Percentiles rank a stretch among this genome's conserved stretches.
phyloP scores from a whole-genome alignment of 2,888 invertebrate species.

The Ochropacha duplaris region DNA sequence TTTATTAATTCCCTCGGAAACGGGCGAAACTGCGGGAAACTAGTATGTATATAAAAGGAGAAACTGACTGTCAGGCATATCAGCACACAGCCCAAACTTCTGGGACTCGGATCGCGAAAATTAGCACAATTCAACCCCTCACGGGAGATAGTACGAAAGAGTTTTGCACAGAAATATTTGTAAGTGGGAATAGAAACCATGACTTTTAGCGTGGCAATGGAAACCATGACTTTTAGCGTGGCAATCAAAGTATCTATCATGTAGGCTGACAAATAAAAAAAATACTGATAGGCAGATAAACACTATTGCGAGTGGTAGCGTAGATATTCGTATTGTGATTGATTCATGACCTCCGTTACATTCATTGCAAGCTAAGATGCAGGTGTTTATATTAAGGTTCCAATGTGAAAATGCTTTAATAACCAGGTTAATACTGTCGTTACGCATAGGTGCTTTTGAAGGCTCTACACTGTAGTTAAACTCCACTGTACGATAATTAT shows the following conservation, averaged over 20 bases:
- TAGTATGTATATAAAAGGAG: no score
- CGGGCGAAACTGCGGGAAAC: no score
- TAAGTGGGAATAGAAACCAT: not conserved
- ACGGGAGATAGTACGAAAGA: no score
- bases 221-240: not conserved
- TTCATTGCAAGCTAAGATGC: not conserved
- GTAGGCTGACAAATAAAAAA: no score
- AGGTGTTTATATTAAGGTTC: not conserved
- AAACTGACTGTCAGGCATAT: no score
- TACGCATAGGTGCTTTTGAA: not conserved
- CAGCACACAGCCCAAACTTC: no score
- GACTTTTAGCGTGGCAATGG: not conserved
- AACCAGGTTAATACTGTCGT: not conserved
- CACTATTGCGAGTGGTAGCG: not conserved
- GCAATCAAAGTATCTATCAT: no score
- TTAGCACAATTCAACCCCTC: no score
- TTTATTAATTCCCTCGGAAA: no score
- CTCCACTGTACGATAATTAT: not conserved
- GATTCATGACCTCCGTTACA: not conserved
- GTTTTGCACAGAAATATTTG: no score
- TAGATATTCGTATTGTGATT: not conserved
- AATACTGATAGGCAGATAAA: not conserved
- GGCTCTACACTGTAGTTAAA: not conserved
- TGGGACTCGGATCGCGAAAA: no score
- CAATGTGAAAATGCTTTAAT: constrained; percentile 4